A percentile compares a stretch with the other conserved stretches of the same genome.
phyloP scores from a whole-genome alignment of 1,140 invertebrate genomes.

The Procambarus virginalis region DNA sequence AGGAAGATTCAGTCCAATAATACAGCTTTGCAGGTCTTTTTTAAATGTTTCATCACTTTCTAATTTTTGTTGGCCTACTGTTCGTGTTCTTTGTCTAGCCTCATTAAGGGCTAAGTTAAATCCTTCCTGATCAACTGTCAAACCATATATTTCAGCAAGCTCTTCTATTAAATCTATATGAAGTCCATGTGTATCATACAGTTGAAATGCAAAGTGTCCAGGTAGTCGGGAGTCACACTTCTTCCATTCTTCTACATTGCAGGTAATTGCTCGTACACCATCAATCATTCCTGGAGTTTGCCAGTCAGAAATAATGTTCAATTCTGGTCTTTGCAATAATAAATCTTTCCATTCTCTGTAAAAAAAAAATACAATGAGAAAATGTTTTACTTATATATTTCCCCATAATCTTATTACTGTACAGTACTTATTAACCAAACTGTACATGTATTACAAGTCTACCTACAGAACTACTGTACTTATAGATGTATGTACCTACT shows the following conservation, averaged over 20 bases:
- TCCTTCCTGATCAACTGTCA: constrained; percentile 71
- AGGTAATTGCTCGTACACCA: constrained; percentile 81
- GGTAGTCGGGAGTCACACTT: constrained; percentile 70
- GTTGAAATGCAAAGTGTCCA: constrained; percentile 81
- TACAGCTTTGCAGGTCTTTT: constrained; percentile 6
- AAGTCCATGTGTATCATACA: constrained; percentile 72
- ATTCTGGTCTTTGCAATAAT: constrained; percentile 78
- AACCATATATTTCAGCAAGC: constrained; percentile 75
- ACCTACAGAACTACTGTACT: no score
- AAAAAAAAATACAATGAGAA: constrained; percentile 15
- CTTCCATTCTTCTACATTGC: constrained; percentile 56
- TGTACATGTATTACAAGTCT: no score
- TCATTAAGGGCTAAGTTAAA: constrained; percentile 61
- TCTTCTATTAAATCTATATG: constrained; percentile 52
- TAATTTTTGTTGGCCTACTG: constrained; percentile 7
- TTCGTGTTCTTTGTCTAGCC: constrained; percentile 42
- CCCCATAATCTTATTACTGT: no score
- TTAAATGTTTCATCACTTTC: constrained; percentile 1
- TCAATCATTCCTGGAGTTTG: constrained; percentile 80
- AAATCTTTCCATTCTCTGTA: constrained; percentile 80
- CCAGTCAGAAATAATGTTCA: constrained; percentile 78
- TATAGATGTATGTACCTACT: no score
- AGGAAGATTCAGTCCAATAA: constrained; percentile 60
- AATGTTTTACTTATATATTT: background rate
- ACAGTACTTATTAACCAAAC: no score